Percentiles rank a stretch among this genome's conserved stretches.
Evolutionary conservation across 2,797 vertebrate genomes (phyloP).

Genomic region (Nyctibius grandis): DNA sequence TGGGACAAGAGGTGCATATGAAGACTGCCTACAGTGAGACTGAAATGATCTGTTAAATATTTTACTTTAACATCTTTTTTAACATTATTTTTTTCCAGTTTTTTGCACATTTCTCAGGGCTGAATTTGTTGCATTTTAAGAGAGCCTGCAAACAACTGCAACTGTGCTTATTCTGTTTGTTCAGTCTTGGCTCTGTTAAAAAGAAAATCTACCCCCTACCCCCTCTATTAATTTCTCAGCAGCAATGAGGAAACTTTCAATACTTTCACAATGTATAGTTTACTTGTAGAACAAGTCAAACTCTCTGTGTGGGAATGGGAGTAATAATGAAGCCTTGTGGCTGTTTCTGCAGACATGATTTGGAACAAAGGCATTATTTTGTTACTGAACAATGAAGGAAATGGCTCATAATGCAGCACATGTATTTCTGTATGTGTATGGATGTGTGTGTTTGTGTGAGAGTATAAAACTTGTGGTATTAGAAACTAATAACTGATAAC

Average conservation of each 20-base stretch:
- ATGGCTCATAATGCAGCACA: background rate
- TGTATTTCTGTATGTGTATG: background rate
- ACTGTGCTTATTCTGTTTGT: background rate
- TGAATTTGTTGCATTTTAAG: slow-evolving; percentile 1
- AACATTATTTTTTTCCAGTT: background rate
- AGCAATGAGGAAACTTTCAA: background rate
- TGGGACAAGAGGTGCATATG: background rate
- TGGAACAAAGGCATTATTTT: background rate
- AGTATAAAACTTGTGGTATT: background rate
- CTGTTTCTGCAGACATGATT: background rate
- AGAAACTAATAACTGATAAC: background rate
- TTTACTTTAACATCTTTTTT: slow-evolving; percentile 15
- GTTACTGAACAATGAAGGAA: background rate
- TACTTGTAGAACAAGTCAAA: background rate
- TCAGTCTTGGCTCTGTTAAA: background rate
- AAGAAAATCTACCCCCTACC: background rate
- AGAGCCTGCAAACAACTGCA: background rate
- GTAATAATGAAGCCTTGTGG: background rate
- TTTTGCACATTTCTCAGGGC: background rate
- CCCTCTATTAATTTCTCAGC: background rate
- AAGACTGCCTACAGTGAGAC: background rate
- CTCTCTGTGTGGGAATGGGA: background rate
- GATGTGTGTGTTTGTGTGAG: background rate
- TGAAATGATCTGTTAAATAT: slow-evolving; percentile 43
- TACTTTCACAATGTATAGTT: background rate